phyloP scores from a whole-genome alignment of 2,113 vertebrate genomes.

The Raja brachyura region DNA sequence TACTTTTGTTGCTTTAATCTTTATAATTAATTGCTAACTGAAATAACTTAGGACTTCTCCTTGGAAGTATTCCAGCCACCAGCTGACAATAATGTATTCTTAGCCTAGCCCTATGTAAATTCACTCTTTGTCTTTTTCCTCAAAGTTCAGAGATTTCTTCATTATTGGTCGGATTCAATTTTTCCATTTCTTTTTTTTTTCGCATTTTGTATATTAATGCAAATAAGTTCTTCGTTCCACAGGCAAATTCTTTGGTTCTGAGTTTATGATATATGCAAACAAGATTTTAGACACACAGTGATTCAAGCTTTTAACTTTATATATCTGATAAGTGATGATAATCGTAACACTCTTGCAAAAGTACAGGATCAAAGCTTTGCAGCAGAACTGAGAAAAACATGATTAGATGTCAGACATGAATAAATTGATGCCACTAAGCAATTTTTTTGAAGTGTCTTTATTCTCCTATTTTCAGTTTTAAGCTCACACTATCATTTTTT shows the following conservation, averaged over 20 bases:
- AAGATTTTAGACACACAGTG: neutral
- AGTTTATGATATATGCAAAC: neutral
- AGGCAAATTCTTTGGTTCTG: neutral
- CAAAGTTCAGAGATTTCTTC: neutral
- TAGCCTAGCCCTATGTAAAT: neutral
- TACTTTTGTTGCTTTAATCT: conserved; percentile 11
- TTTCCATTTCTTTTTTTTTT: conserved; percentile 2
- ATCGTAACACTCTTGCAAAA: neutral
- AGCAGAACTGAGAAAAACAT: neutral
- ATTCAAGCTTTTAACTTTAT: neutral
- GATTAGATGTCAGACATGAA: neutral
- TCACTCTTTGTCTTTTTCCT: neutral
- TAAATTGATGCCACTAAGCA: neutral
- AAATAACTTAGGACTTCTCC: neutral
- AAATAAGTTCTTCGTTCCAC: neutral
- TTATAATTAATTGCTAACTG: neutral
- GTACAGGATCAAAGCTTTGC: neutral
- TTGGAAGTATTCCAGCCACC: neutral
- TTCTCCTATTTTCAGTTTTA: neutral
- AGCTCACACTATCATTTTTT: neutral
- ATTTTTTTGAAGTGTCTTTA: neutral
- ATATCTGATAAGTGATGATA: neutral
- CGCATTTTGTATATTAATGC: neutral
- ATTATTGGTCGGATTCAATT: neutral
- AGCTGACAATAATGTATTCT: neutral